Base-by-base conservation (phyloP, 1,140 invertebrate genomes). In the Drosophila subobscura region DNA sequence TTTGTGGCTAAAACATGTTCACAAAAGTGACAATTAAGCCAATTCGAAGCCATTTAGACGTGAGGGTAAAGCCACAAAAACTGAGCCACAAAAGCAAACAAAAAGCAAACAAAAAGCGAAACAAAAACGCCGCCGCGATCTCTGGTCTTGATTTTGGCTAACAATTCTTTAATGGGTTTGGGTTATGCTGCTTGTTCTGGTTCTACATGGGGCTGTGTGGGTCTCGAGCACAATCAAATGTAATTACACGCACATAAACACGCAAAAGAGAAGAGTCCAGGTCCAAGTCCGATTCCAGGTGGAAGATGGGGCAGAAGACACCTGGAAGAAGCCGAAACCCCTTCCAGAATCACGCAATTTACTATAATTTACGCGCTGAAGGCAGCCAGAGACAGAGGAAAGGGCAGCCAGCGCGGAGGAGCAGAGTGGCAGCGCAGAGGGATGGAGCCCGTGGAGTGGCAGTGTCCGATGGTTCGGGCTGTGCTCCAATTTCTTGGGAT, bases 161-260 rank as follows among this genome's bases (percentile, higher is more conserved):
- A 75, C 72, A 76, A 77, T 70, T 74, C 57, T 72, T 79, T 83
- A 79, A 72, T 76, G 77, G 77, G 10, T 33, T 59, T 44, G 72
- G 33, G 33, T 12, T 37, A 5, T 27, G 25, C 25, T 27, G 25
- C 33, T 10, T 8, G 7, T 33, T 3, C 8, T 33, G 29, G 3
- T 10, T 0, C 8, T 10, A 20, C 16, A 20, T 20, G 0, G 16
- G 29, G 3, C 4, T 37, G 5, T 37, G 5, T 33, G 2, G 5
- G 3, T 8, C 8, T 12, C 8, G 6, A 5, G 6, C 33, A 85
- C 80, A 85, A 85, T 86, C 81, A 86, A 88, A 86, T 66, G 81
- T 86, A 86, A 86, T 86, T 86, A 86, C 81, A 86, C 81, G 81
- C 83, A 88, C 83, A 86, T 86, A 88, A 86, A 86, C 80, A 85